Percentiles rank a stretch among this genome's conserved stretches.
phyloP scores from a whole-genome alignment of 1,140 invertebrate species.

The Antheraea pernyi region DNA sequence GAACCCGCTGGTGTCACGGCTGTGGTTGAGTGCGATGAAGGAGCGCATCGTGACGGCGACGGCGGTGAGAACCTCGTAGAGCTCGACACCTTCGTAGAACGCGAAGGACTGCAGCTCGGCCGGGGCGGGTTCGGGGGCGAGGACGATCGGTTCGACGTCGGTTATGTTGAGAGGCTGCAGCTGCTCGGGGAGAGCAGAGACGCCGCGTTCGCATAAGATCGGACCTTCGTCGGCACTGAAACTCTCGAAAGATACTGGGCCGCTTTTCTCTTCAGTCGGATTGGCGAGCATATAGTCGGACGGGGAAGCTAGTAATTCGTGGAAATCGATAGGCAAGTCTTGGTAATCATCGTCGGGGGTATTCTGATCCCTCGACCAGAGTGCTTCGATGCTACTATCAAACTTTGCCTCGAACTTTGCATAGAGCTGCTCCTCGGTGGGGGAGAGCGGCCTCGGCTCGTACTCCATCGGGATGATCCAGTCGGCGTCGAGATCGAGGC shows the following conservation, averaged over 20 bases:
- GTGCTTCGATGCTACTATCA: conserved; percentile 82
- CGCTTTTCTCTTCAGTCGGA: conserved; percentile 64
- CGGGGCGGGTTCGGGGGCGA: conserved; percentile 20
- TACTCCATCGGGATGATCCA: conserved; percentile 56
- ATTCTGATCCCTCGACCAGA: conserved; percentile 79
- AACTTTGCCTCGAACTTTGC: conserved; percentile 84
- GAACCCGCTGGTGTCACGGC: conserved; percentile 80
- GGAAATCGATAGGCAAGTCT: conserved; percentile 80
- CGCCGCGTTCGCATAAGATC: conserved; percentile 22
- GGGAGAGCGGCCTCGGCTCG: conserved; percentile 48
- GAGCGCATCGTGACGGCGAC: conserved; percentile 69
- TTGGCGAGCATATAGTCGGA: conserved; percentile 69
- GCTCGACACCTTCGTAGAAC: conserved; percentile 54
- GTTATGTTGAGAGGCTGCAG: conserved; percentile 62
- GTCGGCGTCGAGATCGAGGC: conserved; percentile 55
- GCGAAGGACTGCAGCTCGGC: conserved; percentile 51
- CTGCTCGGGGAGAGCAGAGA: conserved; percentile 62
- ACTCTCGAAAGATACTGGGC: conserved; percentile 59
- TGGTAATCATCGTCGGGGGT: conserved; percentile 78
- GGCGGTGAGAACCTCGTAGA: conserved; percentile 58
- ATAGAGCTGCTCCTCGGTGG: conserved; percentile 79
- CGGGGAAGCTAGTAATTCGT: conserved; percentile 79
- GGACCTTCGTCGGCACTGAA: conserved; percentile 44
- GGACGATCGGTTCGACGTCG: conserved; percentile 35
- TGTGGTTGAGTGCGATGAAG: conserved; percentile 79